phyloP scores from a whole-genome alignment of 35 echinoderm and acorn worm species.

The Antedon bifida region DNA sequence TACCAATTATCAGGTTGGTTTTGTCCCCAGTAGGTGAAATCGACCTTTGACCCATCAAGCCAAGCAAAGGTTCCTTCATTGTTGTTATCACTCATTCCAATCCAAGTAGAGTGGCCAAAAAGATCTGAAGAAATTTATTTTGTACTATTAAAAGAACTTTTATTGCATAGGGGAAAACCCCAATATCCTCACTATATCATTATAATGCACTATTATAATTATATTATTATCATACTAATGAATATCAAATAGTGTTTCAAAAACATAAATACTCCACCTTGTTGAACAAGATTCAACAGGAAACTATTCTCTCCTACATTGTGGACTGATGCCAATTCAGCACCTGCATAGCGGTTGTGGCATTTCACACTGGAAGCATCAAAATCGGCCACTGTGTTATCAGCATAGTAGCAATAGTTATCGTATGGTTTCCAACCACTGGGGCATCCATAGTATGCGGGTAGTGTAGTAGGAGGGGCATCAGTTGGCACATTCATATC shows the following conservation, averaged over 20 bases:
- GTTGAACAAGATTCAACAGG: conserved; percentile 20
- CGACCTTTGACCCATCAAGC: conserved; percentile 52
- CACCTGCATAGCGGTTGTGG: conserved; percentile 1
- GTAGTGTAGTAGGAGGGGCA: conserved; percentile 27
- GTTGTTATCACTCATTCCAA: conserved; percentile 48
- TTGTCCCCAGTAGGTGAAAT: conserved; percentile 48
- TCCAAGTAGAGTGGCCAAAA: conserved; percentile 22
- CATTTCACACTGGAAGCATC: conserved; percentile 31
- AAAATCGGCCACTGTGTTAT: conserved; percentile 24
- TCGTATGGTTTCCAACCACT: conserved; percentile 45
- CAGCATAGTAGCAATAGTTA: conserved; percentile 41
- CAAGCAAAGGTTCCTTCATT: conserved; percentile 48
- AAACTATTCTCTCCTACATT: conserved; percentile 47
- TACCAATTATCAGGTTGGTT: conserved; percentile 66
- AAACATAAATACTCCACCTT: not conserved
- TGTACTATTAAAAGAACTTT: too few relatives aligned
- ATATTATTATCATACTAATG: too few relatives aligned
- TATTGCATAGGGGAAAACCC: too few relatives aligned
- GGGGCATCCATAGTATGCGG: conserved; percentile 44
- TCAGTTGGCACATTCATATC: conserved; percentile 49
- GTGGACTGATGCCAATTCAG: conserved; percentile 63
- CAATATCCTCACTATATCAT: too few relatives aligned
- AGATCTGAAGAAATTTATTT: not conserved
- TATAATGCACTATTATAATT: too few relatives aligned
- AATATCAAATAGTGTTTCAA: too few relatives aligned